Evolutionary conservation across 2,113 vertebrate genomes (phyloP).

Genomic region (Myotis yumanensis): DNA sequence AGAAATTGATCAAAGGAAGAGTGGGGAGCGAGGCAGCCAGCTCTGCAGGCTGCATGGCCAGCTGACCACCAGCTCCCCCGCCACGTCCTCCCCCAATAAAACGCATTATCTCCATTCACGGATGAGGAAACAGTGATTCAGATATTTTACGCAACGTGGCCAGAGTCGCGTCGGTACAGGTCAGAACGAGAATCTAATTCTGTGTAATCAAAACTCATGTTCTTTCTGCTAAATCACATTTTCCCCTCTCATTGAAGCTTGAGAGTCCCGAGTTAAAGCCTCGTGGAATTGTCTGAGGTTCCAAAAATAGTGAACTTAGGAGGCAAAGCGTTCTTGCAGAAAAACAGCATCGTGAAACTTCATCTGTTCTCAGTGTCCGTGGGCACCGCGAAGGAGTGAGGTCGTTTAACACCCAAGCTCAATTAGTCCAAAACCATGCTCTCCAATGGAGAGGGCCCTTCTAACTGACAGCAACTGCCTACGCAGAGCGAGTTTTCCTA

Average conservation of each 20-base stretch:
- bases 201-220: not conserved
- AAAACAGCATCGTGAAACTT: not conserved
- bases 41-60: no score
- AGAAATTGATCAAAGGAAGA: not conserved
- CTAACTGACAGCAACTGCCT: not conserved
- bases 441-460: not conserved
- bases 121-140: not conserved
- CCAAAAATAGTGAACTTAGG: not conserved
- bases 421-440: not conserved
- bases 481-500: not conserved
- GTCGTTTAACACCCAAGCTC: not conserved
- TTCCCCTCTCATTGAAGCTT: not conserved
- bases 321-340: not conserved
- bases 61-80: no score
- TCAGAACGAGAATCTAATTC: not conserved
- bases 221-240: not conserved
- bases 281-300: not conserved
- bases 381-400: not conserved
- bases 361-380: not conserved
- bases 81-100: not conserved
- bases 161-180: not conserved
- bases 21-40: not conserved
- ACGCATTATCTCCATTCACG: not conserved
- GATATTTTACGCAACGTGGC: not conserved
- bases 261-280: not conserved